Evolutionary conservation across 1,140 invertebrate species (phyloP).

Genomic region (Bombus pyrosoma): DNA sequence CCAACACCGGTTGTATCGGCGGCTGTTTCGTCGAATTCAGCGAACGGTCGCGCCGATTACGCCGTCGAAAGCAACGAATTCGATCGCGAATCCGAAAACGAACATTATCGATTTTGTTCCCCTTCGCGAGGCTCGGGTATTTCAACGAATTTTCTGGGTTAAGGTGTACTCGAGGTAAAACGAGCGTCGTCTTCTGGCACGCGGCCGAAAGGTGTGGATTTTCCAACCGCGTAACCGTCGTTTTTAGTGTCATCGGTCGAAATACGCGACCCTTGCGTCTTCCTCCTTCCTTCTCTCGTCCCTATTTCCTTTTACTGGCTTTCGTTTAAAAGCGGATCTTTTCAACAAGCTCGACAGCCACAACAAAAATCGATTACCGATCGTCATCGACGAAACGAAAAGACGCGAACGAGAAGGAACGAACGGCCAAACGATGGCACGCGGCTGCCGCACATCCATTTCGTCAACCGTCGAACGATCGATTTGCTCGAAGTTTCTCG

Average conservation of each 20-base stretch:
- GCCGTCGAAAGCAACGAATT: too few species aligned
- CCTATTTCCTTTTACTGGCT: background rate
- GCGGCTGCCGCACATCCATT: too few species aligned
- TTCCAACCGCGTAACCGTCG: constrained; percentile 68
- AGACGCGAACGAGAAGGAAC: too few species aligned
- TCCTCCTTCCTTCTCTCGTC: background rate
- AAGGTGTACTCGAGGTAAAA: constrained; percentile 1
- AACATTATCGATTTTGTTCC: background rate
- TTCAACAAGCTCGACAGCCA: too few species aligned
- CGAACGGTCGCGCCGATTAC: too few species aligned
- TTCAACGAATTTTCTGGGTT: background rate
- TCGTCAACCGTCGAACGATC: background rate
- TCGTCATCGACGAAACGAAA: background rate
- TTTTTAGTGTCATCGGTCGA: constrained; percentile 63
- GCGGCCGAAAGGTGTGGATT: constrained; percentile 66
- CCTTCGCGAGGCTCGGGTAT: background rate
- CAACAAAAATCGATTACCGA: too few species aligned
- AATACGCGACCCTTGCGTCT: constrained; percentile 46
- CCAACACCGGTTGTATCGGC: too few species aligned
- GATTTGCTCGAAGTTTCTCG: background rate
- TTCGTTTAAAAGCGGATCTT: too few species aligned
- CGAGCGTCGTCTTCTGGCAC: constrained; percentile 47
- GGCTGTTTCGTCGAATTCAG: too few species aligned
- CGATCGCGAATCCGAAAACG: too few species aligned
- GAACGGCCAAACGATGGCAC: background rate